These are phyloP conservation scores for Horisme vitalbata DNA, from an alignment of 2,888 invertebrate species.

Conservation along the genomic window DNA sequence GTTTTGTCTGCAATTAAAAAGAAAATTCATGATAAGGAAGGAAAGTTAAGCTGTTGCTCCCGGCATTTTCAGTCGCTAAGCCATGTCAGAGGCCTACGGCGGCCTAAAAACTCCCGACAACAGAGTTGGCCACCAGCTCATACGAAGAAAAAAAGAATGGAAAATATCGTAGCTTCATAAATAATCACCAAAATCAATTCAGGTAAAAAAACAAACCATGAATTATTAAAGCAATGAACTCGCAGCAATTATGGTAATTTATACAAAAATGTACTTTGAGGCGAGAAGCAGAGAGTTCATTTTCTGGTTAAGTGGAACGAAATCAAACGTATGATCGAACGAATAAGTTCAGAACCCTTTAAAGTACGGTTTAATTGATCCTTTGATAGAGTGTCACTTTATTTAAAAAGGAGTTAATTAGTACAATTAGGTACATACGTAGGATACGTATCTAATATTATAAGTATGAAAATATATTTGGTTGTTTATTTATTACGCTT, in stretches of 20 bases:
- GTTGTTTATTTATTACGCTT: too few species aligned
- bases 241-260: constrained; percentile 16
- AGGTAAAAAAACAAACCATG: constrained; percentile 23
- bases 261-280: constrained; percentile 21
- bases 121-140: too few species aligned
- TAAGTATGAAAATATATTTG: too few species aligned
- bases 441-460: too few species aligned
- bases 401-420: background rate
- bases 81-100: too few species aligned
- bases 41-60: too few species aligned
- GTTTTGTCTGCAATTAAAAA: too few species aligned
- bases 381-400: constrained; percentile 4
- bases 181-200: constrained; percentile 19
- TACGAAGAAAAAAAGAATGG: background rate
- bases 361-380: constrained; percentile 26
- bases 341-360: constrained; percentile 25
- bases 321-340: constrained; percentile 26
- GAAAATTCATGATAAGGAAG: too few species aligned
- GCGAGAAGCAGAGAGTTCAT: constrained; percentile 10
- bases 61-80: too few species aligned
- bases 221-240: constrained; percentile 30
- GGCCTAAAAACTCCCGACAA: too few species aligned
- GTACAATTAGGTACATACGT: too few species aligned
- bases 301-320: constrained; percentile 4
- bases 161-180: background rate